Base-by-base conservation (phyloP, 2,888 invertebrate genomes). In the Xanthorhoe designata region DNA sequence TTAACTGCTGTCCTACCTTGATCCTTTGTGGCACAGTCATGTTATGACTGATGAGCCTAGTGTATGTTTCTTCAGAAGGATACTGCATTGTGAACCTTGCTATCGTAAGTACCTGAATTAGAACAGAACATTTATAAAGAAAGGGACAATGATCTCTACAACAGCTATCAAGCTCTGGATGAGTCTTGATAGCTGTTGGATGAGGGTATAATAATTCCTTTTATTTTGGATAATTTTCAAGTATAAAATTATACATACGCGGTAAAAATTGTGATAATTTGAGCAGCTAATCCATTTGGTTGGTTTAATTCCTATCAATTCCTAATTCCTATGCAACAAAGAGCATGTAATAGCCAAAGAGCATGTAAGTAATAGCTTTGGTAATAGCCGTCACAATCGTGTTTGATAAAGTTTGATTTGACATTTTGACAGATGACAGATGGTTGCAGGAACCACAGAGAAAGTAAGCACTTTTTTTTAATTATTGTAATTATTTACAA, bases 1-100 rank as follows among this genome's bases (percentile, higher is more conserved):
- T 24, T 15, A 8, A 42, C 13, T 51, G 8, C 6, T 13, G 38
- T 59, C 47, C 32, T 67, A 92, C 93, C 91, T 93, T 92, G 70
- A 93, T 93, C 74, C 93, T 87, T 81, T 93, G 93, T 63, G 93
- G 92, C 66, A 92, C 93, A 71, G 93, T 93, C 93, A 92, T 93
- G 70, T 92, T 91, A 77, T 93, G 92, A 82, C 92, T 93, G 78
- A 93, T 92, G 64, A 91, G 90, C 73, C 93, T 86, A 71, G 91
- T 84, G 74, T 92, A 93, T 51, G 92, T 90, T 83, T 93, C 93
- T 66, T 93, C 93, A 18, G 91, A 86, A 68, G 90, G 84, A 76
- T 83, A 92, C 83, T 90, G 89, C 90, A 90, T 90, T 73, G 69
- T 83, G 45, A 56, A 53, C n/a, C 60, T 64, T 69, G 51, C 15